Conservation (phyloP, 2,113 vertebrate species). For the Pogonocichla stellata region DNA sequence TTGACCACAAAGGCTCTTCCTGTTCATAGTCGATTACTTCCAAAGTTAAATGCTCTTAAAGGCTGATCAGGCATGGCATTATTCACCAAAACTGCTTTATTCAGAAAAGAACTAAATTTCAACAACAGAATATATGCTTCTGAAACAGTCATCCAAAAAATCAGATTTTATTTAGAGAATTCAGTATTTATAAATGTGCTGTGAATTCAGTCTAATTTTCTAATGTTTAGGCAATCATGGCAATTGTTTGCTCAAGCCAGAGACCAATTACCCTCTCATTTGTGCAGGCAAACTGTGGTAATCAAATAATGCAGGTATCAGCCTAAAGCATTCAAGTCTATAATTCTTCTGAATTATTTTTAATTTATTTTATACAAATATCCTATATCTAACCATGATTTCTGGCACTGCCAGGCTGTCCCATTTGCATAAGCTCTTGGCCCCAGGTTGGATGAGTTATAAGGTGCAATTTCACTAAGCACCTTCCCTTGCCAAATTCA, state of each 20-base stretch:
- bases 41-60: not conserved
- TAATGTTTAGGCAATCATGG: not conserved
- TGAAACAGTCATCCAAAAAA: not conserved
- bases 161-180: not conserved
- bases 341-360: not conserved
- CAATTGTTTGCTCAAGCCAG: not conserved
- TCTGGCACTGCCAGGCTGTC: not conserved
- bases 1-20: conserved; percentile 72
- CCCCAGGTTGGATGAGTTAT: not conserved
- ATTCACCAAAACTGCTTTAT: not conserved
- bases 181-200: not conserved
- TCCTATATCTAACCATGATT: not conserved
- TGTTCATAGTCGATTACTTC: conserved; percentile 52
- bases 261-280: not conserved
- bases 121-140: not conserved
- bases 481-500: not conserved
- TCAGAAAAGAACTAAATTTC: not conserved
- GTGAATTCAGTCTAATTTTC: not conserved
- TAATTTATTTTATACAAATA: not conserved
- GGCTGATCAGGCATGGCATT: not conserved
- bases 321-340: not conserved
- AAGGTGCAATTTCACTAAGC: not conserved
- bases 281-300: not conserved
- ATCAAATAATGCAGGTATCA: not conserved
- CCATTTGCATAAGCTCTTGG: not conserved